Base-by-base conservation (phyloP, 2,797 vertebrate species). In the Notolepis coatsorum region DNA sequence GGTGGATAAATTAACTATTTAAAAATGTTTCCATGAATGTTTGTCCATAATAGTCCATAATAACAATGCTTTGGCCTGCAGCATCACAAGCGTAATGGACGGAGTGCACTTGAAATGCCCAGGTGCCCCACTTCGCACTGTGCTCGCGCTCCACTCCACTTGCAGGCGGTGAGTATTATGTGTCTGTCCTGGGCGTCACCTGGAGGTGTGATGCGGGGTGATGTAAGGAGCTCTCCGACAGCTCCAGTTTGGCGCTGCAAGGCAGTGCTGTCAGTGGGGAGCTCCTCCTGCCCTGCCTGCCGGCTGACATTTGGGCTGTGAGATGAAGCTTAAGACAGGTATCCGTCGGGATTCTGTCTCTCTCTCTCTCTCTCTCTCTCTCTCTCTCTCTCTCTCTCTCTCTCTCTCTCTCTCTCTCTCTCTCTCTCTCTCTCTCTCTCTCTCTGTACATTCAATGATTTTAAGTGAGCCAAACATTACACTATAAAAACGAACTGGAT, bases 301-400 rank as follows among this genome's bases (percentile, higher is more conserved):
- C 70, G 58, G 2, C 1, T 35, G 58, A 79, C 67, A 77, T 81
- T 52, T 55, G 65, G 59, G 43, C 68, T 68, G 56, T 6, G 24
- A 80, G 71, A 77, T 70, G 76, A 79, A 84, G 81, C 67, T 51
- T 59, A 23, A 84, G 81, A 82, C 81, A 82, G 73, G 65, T 70
- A 65, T 71, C 69, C 65, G 70, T 77, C 56, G 45, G 53, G 71
- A 42, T 10, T 57, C 41, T 38, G 8, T 33, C 23, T 60, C 12
- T 20, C 45, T 38, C 20, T 65, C 47, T 57, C 31, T 51, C 58
- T 43, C 28, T 27, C 21, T 57, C 50, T 35, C 25, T 63, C 24
- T 55, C 57, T 60, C 7, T 70, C 43, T 69, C 47, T 77, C 38
- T 65, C 25, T 12, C 24, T 56, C 49, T 65, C 50, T 45, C 57